Percentiles rank a stretch among this genome's conserved stretches.
These are phyloP conservation scores for Drosophila diplacantha DNA, from an alignment of 2,888 invertebrate genomes.

Conservation along the genomic window DNA sequence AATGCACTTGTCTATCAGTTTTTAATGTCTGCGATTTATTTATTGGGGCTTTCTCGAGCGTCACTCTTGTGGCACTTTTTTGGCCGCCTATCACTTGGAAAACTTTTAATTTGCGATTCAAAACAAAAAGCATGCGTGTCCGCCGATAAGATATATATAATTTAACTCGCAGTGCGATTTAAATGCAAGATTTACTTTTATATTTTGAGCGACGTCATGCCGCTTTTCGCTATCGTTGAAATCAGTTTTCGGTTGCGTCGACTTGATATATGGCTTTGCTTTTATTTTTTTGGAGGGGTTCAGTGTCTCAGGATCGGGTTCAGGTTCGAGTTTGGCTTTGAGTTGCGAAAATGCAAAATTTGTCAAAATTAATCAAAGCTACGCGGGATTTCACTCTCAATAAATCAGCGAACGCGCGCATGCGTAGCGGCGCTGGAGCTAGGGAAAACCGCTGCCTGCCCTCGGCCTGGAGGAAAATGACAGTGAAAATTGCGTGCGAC, in stretches of 20 bases:
- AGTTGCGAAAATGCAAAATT: conserved; percentile 51
- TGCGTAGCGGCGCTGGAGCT: conserved; percentile 24
- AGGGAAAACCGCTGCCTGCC: conserved; percentile 42
- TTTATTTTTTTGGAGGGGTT: conserved; percentile 11
- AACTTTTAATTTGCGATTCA: conserved; percentile 19
- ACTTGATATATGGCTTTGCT: conserved; percentile 22
- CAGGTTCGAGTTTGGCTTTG: conserved; percentile 17
- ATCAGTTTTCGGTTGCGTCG: conserved; percentile 18
- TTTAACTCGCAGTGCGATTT: conserved; percentile 12
- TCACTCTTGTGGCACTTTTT: conserved; percentile 5
- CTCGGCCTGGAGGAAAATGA: conserved; percentile 44
- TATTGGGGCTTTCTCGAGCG: conserved; percentile 2
- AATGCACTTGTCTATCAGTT: conserved; percentile 18
- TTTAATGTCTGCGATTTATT: conserved; percentile 7
- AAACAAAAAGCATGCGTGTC: conserved; percentile 29
- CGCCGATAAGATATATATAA: conserved; percentile 27
- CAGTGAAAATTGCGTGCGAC: conserved; percentile 63
- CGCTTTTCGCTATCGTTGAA: conserved; percentile 9
- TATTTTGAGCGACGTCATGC: conserved; percentile 23
- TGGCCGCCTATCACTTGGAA: conserved; percentile 1
- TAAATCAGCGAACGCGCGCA: conserved; percentile 55
- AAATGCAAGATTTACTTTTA: conserved; percentile 18
- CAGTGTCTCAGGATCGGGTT: conserved; percentile 17
- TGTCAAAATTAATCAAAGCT: conserved; percentile 71
- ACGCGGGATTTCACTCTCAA: conserved; percentile 64